Conservation (phyloP, 2,888 invertebrate genomes). For the Lithophane semibrunnea region DNA sequence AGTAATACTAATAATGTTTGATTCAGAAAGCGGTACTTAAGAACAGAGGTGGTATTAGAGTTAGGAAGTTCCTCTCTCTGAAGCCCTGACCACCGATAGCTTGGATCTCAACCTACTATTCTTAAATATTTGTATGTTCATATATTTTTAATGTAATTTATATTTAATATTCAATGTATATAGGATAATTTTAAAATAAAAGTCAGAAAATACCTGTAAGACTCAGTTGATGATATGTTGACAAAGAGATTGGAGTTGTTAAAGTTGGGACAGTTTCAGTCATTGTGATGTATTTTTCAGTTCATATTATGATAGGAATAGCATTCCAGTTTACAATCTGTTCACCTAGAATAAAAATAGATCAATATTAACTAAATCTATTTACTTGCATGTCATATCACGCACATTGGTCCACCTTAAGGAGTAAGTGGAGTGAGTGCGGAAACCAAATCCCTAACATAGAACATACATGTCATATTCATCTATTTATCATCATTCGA, state of each 20-base stretch:
- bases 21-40: not conserved
- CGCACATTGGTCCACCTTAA: no score
- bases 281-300: slow-evolving; percentile 79
- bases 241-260: slow-evolving; percentile 85
- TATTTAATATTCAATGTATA: not conserved
- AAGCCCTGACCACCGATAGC: not conserved
- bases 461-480: not conserved
- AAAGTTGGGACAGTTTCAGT: slow-evolving; percentile 83
- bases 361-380: not conserved
- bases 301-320: slow-evolving; percentile 73
- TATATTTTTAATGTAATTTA: not conserved
- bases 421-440: no score
- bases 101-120: not conserved
- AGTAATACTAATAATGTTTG: no score
- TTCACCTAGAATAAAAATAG: slow-evolving; percentile 50
- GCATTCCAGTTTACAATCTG: slow-evolving; percentile 53
- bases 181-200: no score
- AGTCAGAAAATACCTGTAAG: slow-evolving; percentile 71
- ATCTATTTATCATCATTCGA: no score
- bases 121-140: not conserved
- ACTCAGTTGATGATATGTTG: slow-evolving; percentile 88
- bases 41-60: not conserved
- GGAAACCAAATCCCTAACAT: no score
- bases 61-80: not conserved
- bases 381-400: not conserved